A percentile compares a stretch with the other conserved stretches of the same genome.
Evolutionary conservation across 2,888 invertebrate genomes (phyloP).

Genomic region (Podabrus alpinus): DNA sequence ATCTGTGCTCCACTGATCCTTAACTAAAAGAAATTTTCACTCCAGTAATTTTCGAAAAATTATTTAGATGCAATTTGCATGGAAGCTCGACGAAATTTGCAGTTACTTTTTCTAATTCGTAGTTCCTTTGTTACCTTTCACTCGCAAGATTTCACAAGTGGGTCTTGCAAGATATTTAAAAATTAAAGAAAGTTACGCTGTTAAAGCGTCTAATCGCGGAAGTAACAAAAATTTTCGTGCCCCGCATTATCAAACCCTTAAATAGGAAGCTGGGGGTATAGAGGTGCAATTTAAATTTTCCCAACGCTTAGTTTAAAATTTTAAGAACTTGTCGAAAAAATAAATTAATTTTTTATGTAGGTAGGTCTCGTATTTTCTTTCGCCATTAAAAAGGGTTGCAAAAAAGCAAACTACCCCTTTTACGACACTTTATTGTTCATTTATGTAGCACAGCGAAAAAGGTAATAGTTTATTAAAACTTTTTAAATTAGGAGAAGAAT

Average conservation of each 20-base stretch:
- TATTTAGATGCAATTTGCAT: background rate
- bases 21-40: conserved; percentile 1
- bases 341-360: background rate
- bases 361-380: background rate
- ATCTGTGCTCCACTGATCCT: conserved; percentile 15
- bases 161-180: background rate
- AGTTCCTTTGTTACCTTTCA: background rate
- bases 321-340: background rate
- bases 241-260: background rate
- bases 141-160: background rate
- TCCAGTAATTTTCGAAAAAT: conserved; percentile 6
- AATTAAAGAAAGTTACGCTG: background rate
- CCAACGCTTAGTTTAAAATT: background rate
- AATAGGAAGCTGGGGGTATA: background rate
- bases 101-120: background rate
- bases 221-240: background rate
- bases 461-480: background rate
- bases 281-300: background rate
- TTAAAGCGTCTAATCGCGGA: background rate
- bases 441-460: background rate
- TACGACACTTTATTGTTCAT: background rate
- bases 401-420: background rate
- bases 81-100: background rate
- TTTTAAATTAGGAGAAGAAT: background rate
- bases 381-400: background rate